These are phyloP conservation scores for Bradynema listronoti DNA, from an alignment of 1,140 invertebrate species.

Conservation along the genomic window DNA sequence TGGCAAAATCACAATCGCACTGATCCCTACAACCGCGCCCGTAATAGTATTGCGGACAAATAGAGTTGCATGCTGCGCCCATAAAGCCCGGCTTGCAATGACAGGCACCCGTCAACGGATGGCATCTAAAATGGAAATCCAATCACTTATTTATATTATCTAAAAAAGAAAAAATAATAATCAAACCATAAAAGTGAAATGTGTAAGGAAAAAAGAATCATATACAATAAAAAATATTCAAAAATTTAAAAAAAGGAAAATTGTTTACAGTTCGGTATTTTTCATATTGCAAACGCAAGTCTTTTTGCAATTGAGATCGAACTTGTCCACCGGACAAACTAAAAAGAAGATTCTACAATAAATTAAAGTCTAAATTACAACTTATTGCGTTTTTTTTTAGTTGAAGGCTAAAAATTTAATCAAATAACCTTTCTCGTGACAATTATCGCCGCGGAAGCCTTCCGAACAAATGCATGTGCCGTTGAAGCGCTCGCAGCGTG, in stretches of 20 bases:
- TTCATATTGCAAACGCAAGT: slow-evolving; percentile 41
- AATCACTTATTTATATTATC: no score
- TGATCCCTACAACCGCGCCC: slow-evolving; percentile 34
- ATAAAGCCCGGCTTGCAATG: slow-evolving; percentile 69
- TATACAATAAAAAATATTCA: slow-evolving; percentile 9
- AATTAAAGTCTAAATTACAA: not conserved
- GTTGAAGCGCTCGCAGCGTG: slow-evolving; percentile 45
- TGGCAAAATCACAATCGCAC: slow-evolving; percentile 39
- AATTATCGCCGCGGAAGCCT: slow-evolving; percentile 49
- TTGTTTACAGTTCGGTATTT: slow-evolving; percentile 42
- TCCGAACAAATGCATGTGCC: slow-evolving; percentile 52
- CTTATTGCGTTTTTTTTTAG: not conserved
- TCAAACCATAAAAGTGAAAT: not conserved
- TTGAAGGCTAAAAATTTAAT: not conserved
- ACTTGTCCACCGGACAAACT: slow-evolving; percentile 62
- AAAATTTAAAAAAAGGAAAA: not conserved
- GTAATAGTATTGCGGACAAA: slow-evolving; percentile 64
- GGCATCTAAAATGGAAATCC: slow-evolving; percentile 64
- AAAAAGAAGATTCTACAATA: slow-evolving; percentile 6
- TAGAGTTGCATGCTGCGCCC: slow-evolving; percentile 64
- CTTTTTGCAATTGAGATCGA: slow-evolving; percentile 61
- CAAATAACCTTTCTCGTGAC: slow-evolving; percentile 36
- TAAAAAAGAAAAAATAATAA: not conserved
- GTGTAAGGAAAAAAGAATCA: not conserved
- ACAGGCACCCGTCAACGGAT: slow-evolving; percentile 74